Evolutionary conservation across 2,797 vertebrate genomes (phyloP), one percentile per base, ranked within the genome.

Genomic region (Sebastes trivittatus): DNA sequence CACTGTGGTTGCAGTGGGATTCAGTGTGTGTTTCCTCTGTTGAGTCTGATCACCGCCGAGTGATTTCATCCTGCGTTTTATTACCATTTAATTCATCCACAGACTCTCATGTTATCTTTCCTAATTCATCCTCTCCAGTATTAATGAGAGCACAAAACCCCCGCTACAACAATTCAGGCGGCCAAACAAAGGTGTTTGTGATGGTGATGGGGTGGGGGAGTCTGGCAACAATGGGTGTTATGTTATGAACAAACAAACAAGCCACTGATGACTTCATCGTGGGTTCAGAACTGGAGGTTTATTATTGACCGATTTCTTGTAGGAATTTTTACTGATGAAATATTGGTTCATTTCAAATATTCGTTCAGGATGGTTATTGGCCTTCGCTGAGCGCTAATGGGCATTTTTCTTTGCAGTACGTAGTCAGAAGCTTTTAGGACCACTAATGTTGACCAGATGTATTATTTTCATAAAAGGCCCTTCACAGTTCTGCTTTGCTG

Each of bases 91-190:
- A 59, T 82, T 81, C n/a, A 64, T 54, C 18, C 59, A 18, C 30
- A 70, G 16, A 52, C 72, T 36, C 54, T 69, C 69, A 34, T 76
- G 55, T 72, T 54, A 46, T 83, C 59, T 75, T 72, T 83, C 63
- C 55, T 76, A 63, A 84, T 72, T 52, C 72, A 78, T 69, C 60
- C 72, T 66, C 64, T 87, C 52, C 87, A 89, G 87, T 85, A 89
- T 87, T 90, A 75, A 89, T 85, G 84, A 84, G 80, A 36, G 59
- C 68, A 77, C 69, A 75, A 63, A 76, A 30, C 54, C 32, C 38
- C 11, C 27, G 16, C 70, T 75, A 49, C 32, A 62, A 46, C 66
- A 59, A 52, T 62, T 36, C 63, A 75, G 46, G 38, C 52, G 36
- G 61, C 23, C 49, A 72, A 75, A 83, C 34, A 78, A 78, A 84